Percentiles rank a stretch among this genome's conserved stretches.
Conservation (phyloP, 2,113 vertebrate genomes). For the Cacatua alba region DNA sequence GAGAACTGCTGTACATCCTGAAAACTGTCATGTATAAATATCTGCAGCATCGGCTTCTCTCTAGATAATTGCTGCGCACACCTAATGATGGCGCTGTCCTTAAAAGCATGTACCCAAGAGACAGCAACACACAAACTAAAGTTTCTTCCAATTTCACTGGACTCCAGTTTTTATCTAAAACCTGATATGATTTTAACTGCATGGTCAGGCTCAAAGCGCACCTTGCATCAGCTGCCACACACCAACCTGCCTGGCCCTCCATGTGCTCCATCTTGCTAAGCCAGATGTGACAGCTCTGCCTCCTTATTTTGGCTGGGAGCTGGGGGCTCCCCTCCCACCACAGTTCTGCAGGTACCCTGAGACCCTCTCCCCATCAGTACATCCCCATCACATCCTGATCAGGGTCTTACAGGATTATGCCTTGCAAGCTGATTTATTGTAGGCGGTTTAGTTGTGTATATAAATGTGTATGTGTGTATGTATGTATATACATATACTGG, state of each 20-base stretch:
- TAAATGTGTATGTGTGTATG: background rate
- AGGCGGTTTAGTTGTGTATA: background rate
- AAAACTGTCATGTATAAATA: background rate
- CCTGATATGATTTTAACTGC: background rate
- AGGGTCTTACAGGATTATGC: background rate
- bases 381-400: background rate
- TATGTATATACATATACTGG: background rate
- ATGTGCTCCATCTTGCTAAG: background rate
- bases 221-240: background rate
- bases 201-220: fast-evolving
- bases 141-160: background rate
- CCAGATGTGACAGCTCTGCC: background rate
- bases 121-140: background rate
- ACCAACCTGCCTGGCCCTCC: background rate
- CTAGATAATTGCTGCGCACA: background rate
- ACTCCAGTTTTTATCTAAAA: background rate
- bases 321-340: background rate
- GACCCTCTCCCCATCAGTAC: background rate
- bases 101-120: fast-evolving
- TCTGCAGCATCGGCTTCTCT: background rate
- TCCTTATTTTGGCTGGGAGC: background rate
- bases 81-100: background rate
- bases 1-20: background rate
- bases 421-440: background rate
- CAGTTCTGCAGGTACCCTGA: background rate